These are phyloP conservation scores for Oligia latruncula DNA, from an alignment of 2,888 invertebrate genomes.

Conservation along the genomic window DNA sequence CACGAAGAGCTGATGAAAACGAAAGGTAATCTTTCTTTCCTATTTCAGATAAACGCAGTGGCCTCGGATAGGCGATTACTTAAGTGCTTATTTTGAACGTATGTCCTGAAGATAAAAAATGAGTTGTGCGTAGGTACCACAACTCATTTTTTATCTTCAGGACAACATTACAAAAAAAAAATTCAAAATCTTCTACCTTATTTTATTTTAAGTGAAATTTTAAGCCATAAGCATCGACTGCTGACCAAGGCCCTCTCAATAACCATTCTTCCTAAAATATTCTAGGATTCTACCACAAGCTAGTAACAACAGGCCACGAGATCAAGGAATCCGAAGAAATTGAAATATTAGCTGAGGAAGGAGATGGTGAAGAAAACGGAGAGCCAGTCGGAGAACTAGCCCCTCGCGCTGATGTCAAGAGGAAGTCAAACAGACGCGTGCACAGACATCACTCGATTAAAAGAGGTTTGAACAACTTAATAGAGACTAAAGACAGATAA, in stretches of 20 bases:
- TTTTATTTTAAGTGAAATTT: neutral
- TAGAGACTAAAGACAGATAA: neutral
- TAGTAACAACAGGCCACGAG: constrained; percentile 92
- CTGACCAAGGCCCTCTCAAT: neutral
- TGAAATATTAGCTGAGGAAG: constrained; percentile 80
- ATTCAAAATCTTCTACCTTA: neutral
- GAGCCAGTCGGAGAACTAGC: constrained; percentile 68
- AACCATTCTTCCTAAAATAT: neutral
- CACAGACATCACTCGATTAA: constrained; percentile 83
- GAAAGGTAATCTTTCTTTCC: constrained; percentile 85
- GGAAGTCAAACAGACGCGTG: constrained; percentile 80
- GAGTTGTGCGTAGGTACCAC: too few relatives aligned
- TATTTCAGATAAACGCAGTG: neutral
- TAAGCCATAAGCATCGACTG: neutral
- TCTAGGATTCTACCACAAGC: constrained; percentile 86
- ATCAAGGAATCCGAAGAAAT: constrained; percentile 82
- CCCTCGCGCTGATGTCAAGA: constrained; percentile 78
- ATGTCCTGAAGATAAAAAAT: neutral
- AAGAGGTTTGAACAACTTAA: constrained; percentile 73
- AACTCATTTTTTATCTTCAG: too few relatives aligned
- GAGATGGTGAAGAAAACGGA: constrained; percentile 74
- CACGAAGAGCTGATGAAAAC: constrained; percentile 93
- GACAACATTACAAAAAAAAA: neutral
- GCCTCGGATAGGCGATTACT: neutral
- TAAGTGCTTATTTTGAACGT: neutral